Evolutionary conservation across 2,888 invertebrate species (phyloP), one percentile per base, ranked within the genome.

Genomic region (Phytoseiulus persimilis): DNA sequence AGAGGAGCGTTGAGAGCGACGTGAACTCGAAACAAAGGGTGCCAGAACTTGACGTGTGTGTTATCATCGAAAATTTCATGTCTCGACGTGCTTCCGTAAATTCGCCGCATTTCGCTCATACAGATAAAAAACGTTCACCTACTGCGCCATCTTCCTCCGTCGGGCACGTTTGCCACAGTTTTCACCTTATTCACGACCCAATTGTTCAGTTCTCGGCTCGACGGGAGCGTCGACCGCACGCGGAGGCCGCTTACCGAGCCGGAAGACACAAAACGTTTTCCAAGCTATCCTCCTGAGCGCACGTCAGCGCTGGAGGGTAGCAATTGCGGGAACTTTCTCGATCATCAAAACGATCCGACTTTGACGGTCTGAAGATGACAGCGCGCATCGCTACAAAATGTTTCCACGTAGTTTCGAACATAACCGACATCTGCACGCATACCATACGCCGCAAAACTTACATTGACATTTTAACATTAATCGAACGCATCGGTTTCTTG

Each of bases 31-130:
- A 87, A 31, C 32, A 39, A 87, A 33, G 87, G 87, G 33, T 87
- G 33, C 87, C 87, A 87, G 87, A 87, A 32, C n/a, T 87, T 45
- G 87, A 31, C 32, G 87, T 65, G 65, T 65, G 65, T 65, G 65
- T 65, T 65, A 65, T 65, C 65, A 65, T 65, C 65, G 65, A 28
- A 65, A 2, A 65, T 65, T 87, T 87, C 87, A 87, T n/a, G 39
- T 87, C 33, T 87, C 39, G 31, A 32, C 31, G 87, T 87, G 87
- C 87, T 87, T 87, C 87, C 87, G 87, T 87, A 87, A 87, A 87
- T 87, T 87, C 87, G 87, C 87, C 87, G 33, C 87, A 39, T 45
- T 39, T 45, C 87, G 87, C 87, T 45, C 65, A 65, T 65, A 65
- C 65, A 65, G 65, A 87, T 32, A 33, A 87, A 9, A 32, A 32